Evolutionary conservation across 2,797 vertebrate genomes (phyloP).

Genomic region (Poeciliopsis paucimaculata): DNA sequence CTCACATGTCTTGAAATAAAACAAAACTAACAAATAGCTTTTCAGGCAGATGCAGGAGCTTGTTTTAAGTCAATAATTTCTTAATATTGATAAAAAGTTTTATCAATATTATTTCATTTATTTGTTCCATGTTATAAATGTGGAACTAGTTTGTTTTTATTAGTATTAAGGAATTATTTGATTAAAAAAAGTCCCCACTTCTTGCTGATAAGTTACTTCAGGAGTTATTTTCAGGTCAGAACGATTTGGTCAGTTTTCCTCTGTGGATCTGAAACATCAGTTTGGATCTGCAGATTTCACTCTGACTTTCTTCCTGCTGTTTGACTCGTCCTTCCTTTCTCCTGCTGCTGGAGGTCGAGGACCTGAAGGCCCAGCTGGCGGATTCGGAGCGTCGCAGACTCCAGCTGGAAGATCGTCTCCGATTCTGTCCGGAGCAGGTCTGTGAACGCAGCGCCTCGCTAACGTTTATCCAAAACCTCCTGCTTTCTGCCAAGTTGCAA

Average conservation of each 20-base stretch:
- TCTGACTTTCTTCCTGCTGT: not conserved
- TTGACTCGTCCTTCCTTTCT: not conserved
- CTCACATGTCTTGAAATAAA: too few species aligned
- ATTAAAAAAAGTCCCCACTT: too few species aligned
- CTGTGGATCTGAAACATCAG: not conserved
- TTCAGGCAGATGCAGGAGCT: too few species aligned
- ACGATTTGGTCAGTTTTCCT: not conserved
- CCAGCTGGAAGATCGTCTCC: conserved; percentile 61
- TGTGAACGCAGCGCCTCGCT: not conserved
- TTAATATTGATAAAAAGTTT: too few species aligned
- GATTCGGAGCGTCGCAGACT: conserved; percentile 58
- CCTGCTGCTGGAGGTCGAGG: conserved; percentile 66
- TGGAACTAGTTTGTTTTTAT: too few species aligned
- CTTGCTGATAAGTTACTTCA: too few species aligned
- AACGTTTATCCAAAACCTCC: not conserved
- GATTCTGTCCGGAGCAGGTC: conserved; percentile 41
- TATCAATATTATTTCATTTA: too few species aligned
- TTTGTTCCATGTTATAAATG: too few species aligned
- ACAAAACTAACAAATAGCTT: too few species aligned
- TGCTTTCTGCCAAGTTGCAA: not conserved
- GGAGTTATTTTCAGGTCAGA: too few species aligned
- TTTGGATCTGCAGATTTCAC: not conserved
- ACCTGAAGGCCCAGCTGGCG: conserved; percentile 67
- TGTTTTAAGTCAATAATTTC: too few species aligned
- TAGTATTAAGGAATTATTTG: too few species aligned